These are phyloP conservation scores for Gavialis gangeticus DNA, from an alignment of 2,113 vertebrate genomes.

Conservation along the genomic window DNA sequence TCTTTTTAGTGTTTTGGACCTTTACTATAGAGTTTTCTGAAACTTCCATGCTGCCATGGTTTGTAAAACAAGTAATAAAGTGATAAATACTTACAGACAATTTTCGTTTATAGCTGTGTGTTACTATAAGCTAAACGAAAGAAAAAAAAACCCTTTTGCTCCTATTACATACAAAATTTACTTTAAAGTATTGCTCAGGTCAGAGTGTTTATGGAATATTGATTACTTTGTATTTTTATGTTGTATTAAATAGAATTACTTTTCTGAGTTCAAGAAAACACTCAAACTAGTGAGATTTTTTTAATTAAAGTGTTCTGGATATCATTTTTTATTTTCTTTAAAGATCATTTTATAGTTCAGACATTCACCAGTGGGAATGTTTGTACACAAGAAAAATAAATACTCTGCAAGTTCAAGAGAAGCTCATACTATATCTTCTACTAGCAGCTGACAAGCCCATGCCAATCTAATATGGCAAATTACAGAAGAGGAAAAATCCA, in stretches of 20 bases:
- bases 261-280: not conserved
- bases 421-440: not conserved
- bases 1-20: not conserved
- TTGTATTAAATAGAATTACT: not conserved
- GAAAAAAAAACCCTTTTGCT: not conserved
- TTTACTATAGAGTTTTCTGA: not conserved
- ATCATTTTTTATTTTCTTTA: not conserved
- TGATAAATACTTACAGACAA: not conserved
- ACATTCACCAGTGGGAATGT: not conserved
- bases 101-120: not conserved
- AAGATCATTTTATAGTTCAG: not conserved
- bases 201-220: not conserved
- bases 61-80: not conserved
- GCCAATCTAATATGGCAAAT: not conserved
- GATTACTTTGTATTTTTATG: not conserved
- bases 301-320: not conserved
- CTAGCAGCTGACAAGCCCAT: not conserved
- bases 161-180: not conserved
- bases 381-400: not conserved
- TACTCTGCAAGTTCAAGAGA: not conserved
- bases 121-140: not conserved
- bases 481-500: not conserved
- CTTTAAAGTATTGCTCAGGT: not conserved
- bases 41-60: not conserved
- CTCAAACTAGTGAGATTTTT: not conserved